Evolutionary conservation across 2,888 invertebrate species (phyloP).

Genomic region (Campaea margaritaria): DNA sequence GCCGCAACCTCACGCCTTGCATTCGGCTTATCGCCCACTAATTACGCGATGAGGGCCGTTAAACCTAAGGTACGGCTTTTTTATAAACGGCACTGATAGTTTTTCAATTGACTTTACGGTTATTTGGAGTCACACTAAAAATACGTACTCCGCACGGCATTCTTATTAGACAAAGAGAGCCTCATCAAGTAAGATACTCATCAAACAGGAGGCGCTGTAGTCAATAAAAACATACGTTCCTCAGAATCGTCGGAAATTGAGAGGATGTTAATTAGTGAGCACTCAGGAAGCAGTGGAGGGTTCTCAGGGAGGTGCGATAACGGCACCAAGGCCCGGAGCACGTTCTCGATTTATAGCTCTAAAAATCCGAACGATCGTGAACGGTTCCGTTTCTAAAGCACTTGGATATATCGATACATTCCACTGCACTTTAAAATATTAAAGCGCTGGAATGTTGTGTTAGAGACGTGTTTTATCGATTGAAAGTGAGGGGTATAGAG

Average conservation of each 20-base stretch:
- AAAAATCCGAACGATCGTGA: slow-evolving; percentile 49
- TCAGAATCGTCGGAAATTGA: slow-evolving; percentile 45
- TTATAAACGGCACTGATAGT: no score
- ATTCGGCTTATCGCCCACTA: no score
- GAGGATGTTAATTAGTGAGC: slow-evolving; percentile 56
- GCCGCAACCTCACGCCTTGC: no score
- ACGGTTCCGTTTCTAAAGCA: slow-evolving; percentile 32
- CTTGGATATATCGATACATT: slow-evolving; percentile 24
- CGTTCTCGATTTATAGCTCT: slow-evolving; percentile 64
- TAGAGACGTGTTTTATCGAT: slow-evolving; percentile 12
- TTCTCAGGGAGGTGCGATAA: slow-evolving; percentile 39
- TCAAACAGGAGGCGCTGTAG: not conserved
- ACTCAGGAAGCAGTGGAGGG: slow-evolving; percentile 45
- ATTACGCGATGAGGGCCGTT: no score
- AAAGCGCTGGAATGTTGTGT: slow-evolving; percentile 5
- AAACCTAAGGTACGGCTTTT: no score
- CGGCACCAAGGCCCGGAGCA: slow-evolving; percentile 43
- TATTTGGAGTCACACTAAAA: no score
- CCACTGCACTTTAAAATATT: slow-evolving; percentile 28
- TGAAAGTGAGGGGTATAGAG: not conserved
- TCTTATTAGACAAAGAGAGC: not conserved
- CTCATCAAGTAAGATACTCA: not conserved
- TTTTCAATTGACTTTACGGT: no score
- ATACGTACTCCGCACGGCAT: no score
- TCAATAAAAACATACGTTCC: slow-evolving; percentile 25